A percentile compares a stretch with the other conserved stretches of the same genome.
These are phyloP conservation scores for Phrynosoma platyrhinos DNA, from an alignment of 2,113 vertebrate species.

Conservation along the genomic window DNA sequence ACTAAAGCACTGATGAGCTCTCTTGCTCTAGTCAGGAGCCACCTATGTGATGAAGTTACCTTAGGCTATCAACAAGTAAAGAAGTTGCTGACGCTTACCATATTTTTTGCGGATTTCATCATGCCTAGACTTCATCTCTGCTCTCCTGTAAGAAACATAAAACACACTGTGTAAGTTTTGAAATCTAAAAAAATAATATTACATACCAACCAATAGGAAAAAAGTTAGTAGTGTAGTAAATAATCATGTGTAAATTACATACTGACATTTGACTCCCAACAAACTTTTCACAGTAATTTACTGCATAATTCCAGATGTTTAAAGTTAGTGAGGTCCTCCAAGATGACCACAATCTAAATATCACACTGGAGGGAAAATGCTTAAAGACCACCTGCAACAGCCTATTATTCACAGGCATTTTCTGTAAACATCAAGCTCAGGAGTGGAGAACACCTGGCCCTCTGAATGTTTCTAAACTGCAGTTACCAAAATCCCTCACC, in stretches of 20 bases:
- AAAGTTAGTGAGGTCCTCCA: background rate
- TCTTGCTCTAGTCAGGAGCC: too few relatives aligned
- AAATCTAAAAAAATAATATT: background rate
- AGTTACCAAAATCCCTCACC: background rate
- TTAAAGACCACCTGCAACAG: background rate
- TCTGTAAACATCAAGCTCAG: background rate
- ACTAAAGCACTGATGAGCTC: background rate
- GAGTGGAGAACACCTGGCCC: background rate
- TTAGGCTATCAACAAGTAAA: fast-evolving
- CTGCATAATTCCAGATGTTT: background rate
- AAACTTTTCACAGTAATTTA: background rate
- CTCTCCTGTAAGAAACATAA: conserved; percentile 79
- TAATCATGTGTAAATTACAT: background rate
- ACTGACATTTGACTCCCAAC: background rate
- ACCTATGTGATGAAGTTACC: too few relatives aligned
- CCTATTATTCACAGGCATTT: background rate
- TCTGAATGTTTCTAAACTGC: background rate
- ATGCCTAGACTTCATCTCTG: conserved; percentile 91
- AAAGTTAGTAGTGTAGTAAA: background rate
- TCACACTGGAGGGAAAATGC: background rate
- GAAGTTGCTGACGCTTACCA: conserved; percentile 74
- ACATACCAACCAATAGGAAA: background rate
- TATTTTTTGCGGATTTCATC: conserved; percentile 96
- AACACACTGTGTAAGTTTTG: background rate
- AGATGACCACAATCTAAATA: background rate